phyloP scores from a whole-genome alignment of 2,113 vertebrate genomes.

The Hipposideros armiger region DNA sequence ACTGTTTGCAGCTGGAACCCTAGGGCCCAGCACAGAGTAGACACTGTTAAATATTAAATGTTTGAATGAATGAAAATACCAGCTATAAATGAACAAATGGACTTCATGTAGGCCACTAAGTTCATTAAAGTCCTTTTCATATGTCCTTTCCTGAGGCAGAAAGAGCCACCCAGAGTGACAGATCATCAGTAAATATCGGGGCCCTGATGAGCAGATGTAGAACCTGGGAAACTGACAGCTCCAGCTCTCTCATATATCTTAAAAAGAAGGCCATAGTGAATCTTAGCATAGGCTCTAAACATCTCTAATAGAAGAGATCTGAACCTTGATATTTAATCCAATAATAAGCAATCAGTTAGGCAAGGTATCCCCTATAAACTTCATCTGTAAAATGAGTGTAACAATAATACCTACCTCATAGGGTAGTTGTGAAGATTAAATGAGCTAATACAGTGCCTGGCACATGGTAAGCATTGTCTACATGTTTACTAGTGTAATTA shows the following conservation, averaged over 20 bases:
- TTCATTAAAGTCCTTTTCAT: background rate
- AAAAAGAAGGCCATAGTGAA: background rate
- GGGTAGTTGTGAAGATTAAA: background rate
- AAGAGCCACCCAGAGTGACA: background rate
- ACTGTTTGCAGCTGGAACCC: background rate
- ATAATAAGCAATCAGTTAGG: background rate
- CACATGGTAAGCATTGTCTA: background rate
- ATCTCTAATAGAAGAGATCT: background rate
- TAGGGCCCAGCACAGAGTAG: background rate
- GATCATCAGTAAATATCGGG: background rate
- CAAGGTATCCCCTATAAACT: background rate
- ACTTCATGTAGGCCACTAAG: background rate
- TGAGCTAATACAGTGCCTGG: background rate
- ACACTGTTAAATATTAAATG: background rate
- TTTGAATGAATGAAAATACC: background rate
- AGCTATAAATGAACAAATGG: background rate
- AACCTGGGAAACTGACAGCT: background rate
- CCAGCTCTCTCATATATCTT: background rate
- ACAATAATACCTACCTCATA: background rate
- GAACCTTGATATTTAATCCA: background rate
- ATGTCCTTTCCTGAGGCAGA: background rate
- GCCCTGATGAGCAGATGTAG: background rate
- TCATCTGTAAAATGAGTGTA: background rate
- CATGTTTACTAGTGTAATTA: background rate
- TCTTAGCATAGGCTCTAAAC: background rate